Percentiles rank a stretch among this genome's conserved stretches.
Evolutionary conservation across 2,113 vertebrate genomes (phyloP).

Genomic region (Diphyllodes magnificus): DNA sequence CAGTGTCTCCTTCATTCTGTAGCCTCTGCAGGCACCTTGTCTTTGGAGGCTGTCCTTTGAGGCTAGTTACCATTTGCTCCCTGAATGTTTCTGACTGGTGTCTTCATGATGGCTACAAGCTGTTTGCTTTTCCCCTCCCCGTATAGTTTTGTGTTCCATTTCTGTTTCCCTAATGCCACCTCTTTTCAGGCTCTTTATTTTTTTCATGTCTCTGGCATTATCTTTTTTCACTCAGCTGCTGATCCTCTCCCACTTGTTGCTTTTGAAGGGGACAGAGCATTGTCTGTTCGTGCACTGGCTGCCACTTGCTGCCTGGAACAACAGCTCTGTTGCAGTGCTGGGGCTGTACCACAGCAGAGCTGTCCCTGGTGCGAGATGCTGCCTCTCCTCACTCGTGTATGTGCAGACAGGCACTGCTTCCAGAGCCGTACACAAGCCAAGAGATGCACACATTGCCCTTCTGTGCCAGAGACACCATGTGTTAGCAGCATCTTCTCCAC

Average conservation of each 20-base stretch:
- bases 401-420: not conserved
- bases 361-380: not conserved
- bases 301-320: not conserved
- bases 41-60: not conserved
- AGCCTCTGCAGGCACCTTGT: not conserved
- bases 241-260: accelerated
- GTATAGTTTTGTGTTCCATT: not conserved
- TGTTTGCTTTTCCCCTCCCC: accelerated
- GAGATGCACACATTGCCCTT: not conserved
- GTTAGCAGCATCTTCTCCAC: not conserved
- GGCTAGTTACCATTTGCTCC: not conserved
- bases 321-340: not conserved
- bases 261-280: not conserved
- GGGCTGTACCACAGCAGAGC: not conserved
- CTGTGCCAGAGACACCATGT: accelerated
- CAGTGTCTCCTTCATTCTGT: not conserved
- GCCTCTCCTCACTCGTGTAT: accelerated
- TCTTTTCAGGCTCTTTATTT: not conserved
- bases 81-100: not conserved
- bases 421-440: accelerated
- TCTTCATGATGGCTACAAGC: not conserved
- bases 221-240: not conserved
- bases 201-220: not conserved
- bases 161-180: not conserved
- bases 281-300: accelerated